These are phyloP conservation scores for Deilephila elpenor DNA, from an alignment of 2,888 invertebrate species.

Conservation along the genomic window DNA sequence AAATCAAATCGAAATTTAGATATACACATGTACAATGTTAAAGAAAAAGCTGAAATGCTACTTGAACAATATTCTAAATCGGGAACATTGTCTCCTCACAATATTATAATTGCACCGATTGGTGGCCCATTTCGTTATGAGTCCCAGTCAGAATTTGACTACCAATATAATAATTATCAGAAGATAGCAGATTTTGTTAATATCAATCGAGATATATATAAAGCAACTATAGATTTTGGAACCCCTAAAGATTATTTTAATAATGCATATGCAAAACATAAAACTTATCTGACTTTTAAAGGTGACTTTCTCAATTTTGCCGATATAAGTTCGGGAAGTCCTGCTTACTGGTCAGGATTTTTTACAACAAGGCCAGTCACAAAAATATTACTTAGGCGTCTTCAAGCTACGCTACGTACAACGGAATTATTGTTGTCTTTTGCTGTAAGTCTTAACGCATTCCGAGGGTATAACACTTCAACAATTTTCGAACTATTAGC, in stretches of 20 bases:
- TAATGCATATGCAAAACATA: conserved; percentile 86
- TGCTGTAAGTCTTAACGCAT: conserved; percentile 87
- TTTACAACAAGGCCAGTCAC: conserved; percentile 94
- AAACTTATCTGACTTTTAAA: conserved; percentile 88
- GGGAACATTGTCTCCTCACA: conserved; percentile 94
- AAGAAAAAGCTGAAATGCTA: conserved; percentile 92
- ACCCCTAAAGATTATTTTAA: conserved; percentile 95
- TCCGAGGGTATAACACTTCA: conserved; percentile 81
- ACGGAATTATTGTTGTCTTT: conserved; percentile 94
- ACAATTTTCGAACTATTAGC: conserved; percentile 79
- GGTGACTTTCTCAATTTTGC: conserved; percentile 98
- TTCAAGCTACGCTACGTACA: conserved; percentile 91
- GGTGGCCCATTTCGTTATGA: conserved; percentile 97
- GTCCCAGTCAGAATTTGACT: conserved; percentile 94
- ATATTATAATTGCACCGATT: conserved; percentile 95
- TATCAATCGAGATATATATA: conserved; percentile 87
- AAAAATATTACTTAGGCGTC: conserved; percentile 92
- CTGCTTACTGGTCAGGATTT: conserved; percentile 98
- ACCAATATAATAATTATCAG: conserved; percentile 96
- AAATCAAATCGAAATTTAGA: conserved; percentile 89
- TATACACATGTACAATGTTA: conserved; percentile 92
- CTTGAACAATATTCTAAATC: conserved; percentile 95
- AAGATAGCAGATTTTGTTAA: conserved; percentile 95
- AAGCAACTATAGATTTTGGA: conserved; percentile 92
- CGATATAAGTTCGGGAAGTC: conserved; percentile 92